Conservation (phyloP, 2,113 vertebrate genomes). For the Pedetes capensis region DNA sequence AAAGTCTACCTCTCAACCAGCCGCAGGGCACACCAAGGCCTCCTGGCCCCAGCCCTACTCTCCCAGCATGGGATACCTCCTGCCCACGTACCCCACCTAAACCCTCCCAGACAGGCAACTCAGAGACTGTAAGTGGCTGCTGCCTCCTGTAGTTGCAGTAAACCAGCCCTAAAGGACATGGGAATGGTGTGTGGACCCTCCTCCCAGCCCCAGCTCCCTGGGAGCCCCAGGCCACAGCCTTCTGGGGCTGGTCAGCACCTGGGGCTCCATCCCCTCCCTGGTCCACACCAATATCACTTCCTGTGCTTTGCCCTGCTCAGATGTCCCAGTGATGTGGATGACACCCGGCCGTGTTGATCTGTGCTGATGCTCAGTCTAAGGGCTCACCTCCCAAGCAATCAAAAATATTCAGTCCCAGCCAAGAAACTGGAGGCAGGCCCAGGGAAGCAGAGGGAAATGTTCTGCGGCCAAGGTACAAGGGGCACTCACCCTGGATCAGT, state of each 20-base stretch:
- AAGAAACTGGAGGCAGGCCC: not conserved
- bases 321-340: not conserved
- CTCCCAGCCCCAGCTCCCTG: fast-evolving
- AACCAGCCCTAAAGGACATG: not conserved
- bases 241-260: not conserved
- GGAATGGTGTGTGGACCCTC: no score
- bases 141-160: not conserved
- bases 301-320: not conserved
- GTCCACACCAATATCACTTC: no score
- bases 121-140: no score
- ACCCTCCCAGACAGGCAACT: no score
- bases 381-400: not conserved
- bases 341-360: not conserved
- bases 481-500: not conserved
- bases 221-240: no score
- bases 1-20: not conserved
- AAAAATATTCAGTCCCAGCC: not conserved
- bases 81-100: no score
- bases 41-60: not conserved
- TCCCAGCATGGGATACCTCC: no score
- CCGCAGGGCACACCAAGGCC: not conserved
- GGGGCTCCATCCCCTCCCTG: no score
- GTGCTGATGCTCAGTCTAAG: not conserved
- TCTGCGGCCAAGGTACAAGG: no score
- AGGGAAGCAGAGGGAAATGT: no score